Evolutionary conservation across 2,113 vertebrate genomes (phyloP), one percentile per base, ranked within the genome.

Genomic region (Jacana jacana): DNA sequence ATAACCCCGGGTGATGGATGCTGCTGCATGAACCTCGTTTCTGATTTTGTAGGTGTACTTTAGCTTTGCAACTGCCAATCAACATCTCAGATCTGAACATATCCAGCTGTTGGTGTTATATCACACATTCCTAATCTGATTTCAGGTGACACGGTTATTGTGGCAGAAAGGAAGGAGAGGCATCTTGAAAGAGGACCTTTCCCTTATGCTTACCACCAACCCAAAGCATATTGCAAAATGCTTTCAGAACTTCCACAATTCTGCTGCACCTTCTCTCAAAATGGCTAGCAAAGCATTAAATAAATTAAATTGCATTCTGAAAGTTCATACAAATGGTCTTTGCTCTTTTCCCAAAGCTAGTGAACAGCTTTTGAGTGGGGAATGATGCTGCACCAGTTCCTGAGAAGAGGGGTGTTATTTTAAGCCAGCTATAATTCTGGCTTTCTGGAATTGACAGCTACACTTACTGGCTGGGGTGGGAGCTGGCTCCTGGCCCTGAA

Each of bases 361-460:
- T 13, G 87, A 91, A 77, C 87, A 94, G 78, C 71, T 89, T 97
- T 94, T 80, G 90, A 88, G 85, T 80, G 49, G 68, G 89, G 72
- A 86, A 80, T 16, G 75, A 55, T 77, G 46, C 61, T 82, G 40
- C 68, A 77, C 28, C 37, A 58, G 33, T 60, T 82, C 63, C 54
- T 63, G 54, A 75, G 81, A 72, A 31, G 31, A 91, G 44, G n/a
- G 52, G 16, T 52, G 14, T n/a, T 94, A 88, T 91, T 91, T 94
- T 79, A 85, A 89, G 35, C 23, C 66, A 52, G 48, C 35, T 86
- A 4, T 55, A 82, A 75, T 85, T 91, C 70, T 86, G 73, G 14
- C 11, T 72, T 91, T 89, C 57, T 88, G 58, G 48, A 48, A 33
- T 0, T 85, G 66, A 69, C 42, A 93, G 81, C 57, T 51, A 23